Percentiles rank a stretch among this genome's conserved stretches.
These are phyloP conservation scores for Lytechinus variegatus DNA, from an alignment of 35 echinoderm and acorn worm genomes.

Conservation along the genomic window DNA sequence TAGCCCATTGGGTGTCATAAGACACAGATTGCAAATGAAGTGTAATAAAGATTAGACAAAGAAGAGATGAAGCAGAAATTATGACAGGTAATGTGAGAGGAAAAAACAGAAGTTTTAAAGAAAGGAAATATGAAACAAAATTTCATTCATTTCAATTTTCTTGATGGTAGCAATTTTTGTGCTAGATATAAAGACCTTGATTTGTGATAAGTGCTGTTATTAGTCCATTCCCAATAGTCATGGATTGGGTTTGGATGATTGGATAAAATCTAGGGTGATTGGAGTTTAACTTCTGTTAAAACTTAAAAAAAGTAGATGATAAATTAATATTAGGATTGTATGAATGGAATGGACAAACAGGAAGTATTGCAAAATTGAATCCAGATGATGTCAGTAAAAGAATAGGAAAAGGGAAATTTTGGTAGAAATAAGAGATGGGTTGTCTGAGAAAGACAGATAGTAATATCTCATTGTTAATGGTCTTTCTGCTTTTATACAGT, in stretches of 20 bases:
- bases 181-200: no score
- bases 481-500: not conserved
- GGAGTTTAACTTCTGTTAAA: no score
- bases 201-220: no score
- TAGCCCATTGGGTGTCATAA: not conserved
- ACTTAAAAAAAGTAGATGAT: no score
- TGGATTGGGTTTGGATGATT: no score
- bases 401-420: no score
- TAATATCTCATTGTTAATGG: not conserved
- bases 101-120: not conserved
- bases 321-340: no score
- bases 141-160: not conserved
- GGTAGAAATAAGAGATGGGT: no score
- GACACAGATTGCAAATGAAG: slow-evolving; percentile 4
- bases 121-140: not conserved
- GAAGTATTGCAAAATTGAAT: not conserved
- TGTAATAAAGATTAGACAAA: slow-evolving; percentile 12
- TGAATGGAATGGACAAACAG: no score
- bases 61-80: not conserved
- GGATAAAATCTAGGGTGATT: no score
- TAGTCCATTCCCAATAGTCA: no score
- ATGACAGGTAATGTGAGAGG: not conserved
- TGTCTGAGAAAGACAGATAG: not conserved
- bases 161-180: not conserved
- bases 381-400: not conserved